These are phyloP conservation scores for Psammodynastes pulverulentus DNA, from an alignment of 2,113 vertebrate species.

Conservation along the genomic window DNA sequence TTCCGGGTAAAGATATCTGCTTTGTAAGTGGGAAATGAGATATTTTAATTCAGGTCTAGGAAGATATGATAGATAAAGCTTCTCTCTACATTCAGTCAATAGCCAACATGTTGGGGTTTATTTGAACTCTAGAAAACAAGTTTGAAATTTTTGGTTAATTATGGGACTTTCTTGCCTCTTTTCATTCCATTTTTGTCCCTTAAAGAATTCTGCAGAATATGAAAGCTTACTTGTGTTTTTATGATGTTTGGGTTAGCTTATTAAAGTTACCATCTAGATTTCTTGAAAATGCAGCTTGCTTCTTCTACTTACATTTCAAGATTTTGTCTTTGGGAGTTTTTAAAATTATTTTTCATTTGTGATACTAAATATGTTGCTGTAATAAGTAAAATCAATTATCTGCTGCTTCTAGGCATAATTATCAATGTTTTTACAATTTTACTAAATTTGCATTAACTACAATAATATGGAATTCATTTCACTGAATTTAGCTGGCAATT, in stretches of 20 bases:
- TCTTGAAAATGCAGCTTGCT: background rate
- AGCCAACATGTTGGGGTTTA: background rate
- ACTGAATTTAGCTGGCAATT: slow-evolving; percentile 46
- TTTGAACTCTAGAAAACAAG: background rate
- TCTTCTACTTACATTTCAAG: background rate
- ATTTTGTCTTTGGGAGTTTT: background rate
- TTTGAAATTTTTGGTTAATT: background rate
- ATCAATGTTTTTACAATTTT: slow-evolving; percentile 42
- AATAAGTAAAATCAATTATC: slow-evolving; percentile 41
- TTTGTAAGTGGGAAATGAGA: background rate
- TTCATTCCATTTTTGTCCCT: background rate
- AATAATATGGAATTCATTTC: slow-evolving; percentile 40
- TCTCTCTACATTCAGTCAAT: background rate
- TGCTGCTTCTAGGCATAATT: slow-evolving; percentile 31
- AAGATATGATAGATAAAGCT: background rate
- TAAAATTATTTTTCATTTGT: slow-evolving; percentile 11
- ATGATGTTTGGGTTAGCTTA: background rate
- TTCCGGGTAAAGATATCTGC: background rate
- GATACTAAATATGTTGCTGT: slow-evolving; percentile 10
- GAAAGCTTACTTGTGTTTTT: background rate
- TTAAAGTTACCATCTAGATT: background rate
- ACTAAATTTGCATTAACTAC: slow-evolving; percentile 52
- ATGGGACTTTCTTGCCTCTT: background rate
- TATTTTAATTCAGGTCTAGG: background rate
- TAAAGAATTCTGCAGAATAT: background rate